Conservation (phyloP, 2,888 invertebrate species). For the Fragum sueziense region DNA sequence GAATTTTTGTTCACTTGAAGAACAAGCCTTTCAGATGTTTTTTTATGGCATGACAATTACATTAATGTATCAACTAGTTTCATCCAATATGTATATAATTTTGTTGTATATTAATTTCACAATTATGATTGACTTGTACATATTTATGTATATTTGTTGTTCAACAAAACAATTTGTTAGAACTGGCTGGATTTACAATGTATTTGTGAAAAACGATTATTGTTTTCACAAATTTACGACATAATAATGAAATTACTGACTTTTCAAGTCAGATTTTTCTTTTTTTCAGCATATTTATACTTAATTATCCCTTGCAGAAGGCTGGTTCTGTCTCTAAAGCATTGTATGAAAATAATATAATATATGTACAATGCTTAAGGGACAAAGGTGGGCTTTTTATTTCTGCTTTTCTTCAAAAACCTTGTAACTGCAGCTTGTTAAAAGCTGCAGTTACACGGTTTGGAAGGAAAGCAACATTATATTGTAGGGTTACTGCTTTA, state of each 20-base stretch:
- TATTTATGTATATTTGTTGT: neutral
- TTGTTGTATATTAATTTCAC: slow-evolving; percentile 13
- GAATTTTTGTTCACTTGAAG: too few relatives aligned
- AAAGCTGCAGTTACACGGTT: too few relatives aligned
- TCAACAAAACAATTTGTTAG: neutral
- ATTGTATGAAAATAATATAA: too few relatives aligned
- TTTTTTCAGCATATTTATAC: neutral
- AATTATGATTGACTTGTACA: neutral
- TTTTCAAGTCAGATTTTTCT: neutral
- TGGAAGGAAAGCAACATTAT: too few relatives aligned
- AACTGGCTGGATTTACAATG: neutral
- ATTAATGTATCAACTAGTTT: neutral
- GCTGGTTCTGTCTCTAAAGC: too few relatives aligned
- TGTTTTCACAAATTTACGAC: neutral
- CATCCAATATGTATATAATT: slow-evolving; percentile 10
- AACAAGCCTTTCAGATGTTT: too few relatives aligned
- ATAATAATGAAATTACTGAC: neutral
- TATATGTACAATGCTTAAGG: too few relatives aligned
- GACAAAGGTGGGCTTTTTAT: too few relatives aligned
- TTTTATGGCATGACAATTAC: too few relatives aligned
- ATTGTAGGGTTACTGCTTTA: too few relatives aligned
- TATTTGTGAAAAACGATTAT: neutral
- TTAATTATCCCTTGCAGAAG: neutral
- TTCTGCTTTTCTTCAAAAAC: too few relatives aligned
- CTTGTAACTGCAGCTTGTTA: too few relatives aligned